Evolutionary conservation across 2,888 invertebrate genomes (phyloP), one percentile per base, ranked within the genome.

Genomic region (Agonopterix heracliana): DNA sequence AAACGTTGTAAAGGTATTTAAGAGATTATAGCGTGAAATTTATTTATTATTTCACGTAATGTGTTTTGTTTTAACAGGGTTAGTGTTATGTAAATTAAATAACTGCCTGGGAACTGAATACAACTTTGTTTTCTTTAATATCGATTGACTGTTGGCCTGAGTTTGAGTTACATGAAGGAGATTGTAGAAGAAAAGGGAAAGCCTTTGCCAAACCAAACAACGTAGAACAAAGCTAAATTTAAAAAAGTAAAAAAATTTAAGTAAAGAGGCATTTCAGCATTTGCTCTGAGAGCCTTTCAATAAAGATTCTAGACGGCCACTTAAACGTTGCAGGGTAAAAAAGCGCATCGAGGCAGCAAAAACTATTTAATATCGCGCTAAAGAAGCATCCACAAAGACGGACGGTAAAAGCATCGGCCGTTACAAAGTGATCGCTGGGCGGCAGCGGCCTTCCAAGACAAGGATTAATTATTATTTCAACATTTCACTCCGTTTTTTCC

Each of bases 391-490:
- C 70, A 78, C 81, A 85, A 83, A 78, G 81, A 73, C 63, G 59
- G 64, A 61, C 73, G 73, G 64, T 74, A 74, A 75, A 75, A 79
- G 79, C 81, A 69, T 66, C 71, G 76, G 66, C 67, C 26, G 26
- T 26, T 26, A 79, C 81, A 82, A 82, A 82, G 83, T 70, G 68
- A 77, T 74, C 68, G 41, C 46, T 47, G 47, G 45, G 47, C 49
- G 45, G 43, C 40, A 17, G 45, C 44, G 44, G 49, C 48, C 54
- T 52, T 47, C 52, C 61, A 52, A 61, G 66, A 65, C 70, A 70
- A 79, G 85, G 87, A 88, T 88, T 88, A 88, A 87, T 88, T 87
- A 88, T 88, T 86, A 88, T 87, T 88, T 87, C 86, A 87, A 81
- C 80, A 74, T 87, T 81, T 81, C 74, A 41, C 41, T 75, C 68